Evolutionary conservation across 2,888 invertebrate genomes (phyloP).

Genomic region (Dolichopus griseipennis): DNA sequence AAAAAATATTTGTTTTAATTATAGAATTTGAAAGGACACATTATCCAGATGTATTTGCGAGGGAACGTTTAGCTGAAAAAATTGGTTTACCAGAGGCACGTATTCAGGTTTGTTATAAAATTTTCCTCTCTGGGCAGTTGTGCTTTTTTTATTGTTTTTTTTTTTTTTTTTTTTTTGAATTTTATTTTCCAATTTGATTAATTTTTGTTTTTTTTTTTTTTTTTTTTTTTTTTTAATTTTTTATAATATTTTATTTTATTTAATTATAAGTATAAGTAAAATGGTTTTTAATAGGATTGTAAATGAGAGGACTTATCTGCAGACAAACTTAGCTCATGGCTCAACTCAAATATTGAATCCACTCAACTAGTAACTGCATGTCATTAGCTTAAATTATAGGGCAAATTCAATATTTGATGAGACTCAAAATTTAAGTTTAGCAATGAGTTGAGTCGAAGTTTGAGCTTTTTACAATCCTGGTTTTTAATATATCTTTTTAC

Average conservation of each 20-base stretch:
- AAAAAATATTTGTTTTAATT: slow-evolving; percentile 14
- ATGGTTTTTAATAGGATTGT: no score
- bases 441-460: no score
- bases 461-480: no score
- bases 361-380: no score
- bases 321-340: no score
- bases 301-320: no score
- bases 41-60: slow-evolving; percentile 94
- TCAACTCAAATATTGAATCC: no score
- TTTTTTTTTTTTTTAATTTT: neutral
- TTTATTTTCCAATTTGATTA: neutral
- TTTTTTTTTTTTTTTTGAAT: slow-evolving; percentile 9
- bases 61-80: slow-evolving; percentile 92
- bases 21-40: slow-evolving; percentile 95
- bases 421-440: no score
- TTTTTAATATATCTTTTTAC: no score
- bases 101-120: slow-evolving; percentile 85
- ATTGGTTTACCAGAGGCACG: slow-evolving; percentile 97
- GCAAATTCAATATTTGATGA: no score
- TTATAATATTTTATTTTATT: neutral
- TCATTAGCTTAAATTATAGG: no score
- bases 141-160: slow-evolving; percentile 12
- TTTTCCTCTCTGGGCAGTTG: slow-evolving; percentile 35
- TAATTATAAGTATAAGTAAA: no score
- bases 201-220: neutral